Percentiles rank a stretch among this genome's conserved stretches.
Conservation (phyloP, 2,888 invertebrate genomes). For the Cephus runcator region DNA sequence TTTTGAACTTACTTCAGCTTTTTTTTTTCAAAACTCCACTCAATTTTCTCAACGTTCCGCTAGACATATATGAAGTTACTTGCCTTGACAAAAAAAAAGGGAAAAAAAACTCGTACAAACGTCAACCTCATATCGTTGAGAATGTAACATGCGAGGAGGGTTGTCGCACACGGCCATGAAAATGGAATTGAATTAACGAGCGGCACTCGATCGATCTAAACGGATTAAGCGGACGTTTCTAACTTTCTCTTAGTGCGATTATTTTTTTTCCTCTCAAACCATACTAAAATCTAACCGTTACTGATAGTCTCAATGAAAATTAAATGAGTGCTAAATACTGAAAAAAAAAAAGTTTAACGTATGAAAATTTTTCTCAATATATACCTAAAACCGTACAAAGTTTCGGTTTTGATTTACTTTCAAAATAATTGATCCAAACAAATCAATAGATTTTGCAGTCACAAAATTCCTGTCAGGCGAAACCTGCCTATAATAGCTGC, state of each 20-base stretch:
- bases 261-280: background rate
- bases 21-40: background rate
- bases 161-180: background rate
- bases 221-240: background rate
- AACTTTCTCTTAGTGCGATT: background rate
- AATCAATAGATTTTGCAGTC: background rate
- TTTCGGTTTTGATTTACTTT: background rate
- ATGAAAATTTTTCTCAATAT: background rate
- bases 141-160: background rate
- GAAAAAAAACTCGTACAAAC: background rate
- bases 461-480: background rate
- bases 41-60: background rate
- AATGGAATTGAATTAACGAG: background rate
- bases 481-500: background rate
- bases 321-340: too few relatives aligned
- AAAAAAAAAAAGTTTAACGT: too few relatives aligned
- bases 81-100: background rate
- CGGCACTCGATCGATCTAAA: background rate
- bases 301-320: too few relatives aligned
- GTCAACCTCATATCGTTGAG: background rate
- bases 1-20: background rate
- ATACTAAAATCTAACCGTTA: background rate
- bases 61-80: background rate
- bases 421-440: background rate
- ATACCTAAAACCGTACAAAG: background rate